Base-by-base conservation (phyloP, 2,797 vertebrate genomes). In the Tympanoctomys barrerae region DNA sequence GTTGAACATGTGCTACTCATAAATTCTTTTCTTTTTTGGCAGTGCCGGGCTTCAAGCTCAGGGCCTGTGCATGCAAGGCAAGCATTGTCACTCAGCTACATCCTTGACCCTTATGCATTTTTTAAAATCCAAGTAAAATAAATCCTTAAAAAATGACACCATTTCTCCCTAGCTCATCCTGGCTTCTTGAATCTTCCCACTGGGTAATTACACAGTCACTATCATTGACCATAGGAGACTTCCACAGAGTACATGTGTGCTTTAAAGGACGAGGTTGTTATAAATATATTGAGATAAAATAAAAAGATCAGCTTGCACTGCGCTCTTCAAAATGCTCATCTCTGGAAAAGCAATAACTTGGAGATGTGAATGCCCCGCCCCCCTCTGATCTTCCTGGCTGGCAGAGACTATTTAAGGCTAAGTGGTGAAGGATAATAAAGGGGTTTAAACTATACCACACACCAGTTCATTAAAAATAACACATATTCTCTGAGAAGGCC, bases 391-490 rank as follows among this genome's bases (percentile, higher is more conserved):
- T 66, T 89, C 83, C 93, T 52, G 64, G 36, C 93, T 86, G 59
- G 94, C 36, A 42, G 49, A 31, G 31, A 4, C 3, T 91, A 66
- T 95, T 94, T 97, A 31, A 90, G 94, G 62, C 66, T 81, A 86
- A 97, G 93, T 94, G 96, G 84, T 95, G 96, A 96, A 96, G 96
- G 97, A 98, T 98, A 97, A 94, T 95, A 98, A 97, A 94, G 96
- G 98, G 96, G 94, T 97, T 97, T 88, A 71, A 86, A 91, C 22
- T 59, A 46, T 82, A 95, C 89, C 89, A 97, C 95, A 97, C 82
- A 94, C 91, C 96, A 96, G 93, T 95, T 95, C 94, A 89, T 96
- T 97, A 97, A 94, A 98, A 98, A 97, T 97, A 98, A 98, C 96
- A 97, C 62, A 96, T 80, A 92, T 28, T 97, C 93, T 97, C 90